These are phyloP conservation scores for Agrotis puta DNA, from an alignment of 2,888 invertebrate species.

Conservation along the genomic window DNA sequence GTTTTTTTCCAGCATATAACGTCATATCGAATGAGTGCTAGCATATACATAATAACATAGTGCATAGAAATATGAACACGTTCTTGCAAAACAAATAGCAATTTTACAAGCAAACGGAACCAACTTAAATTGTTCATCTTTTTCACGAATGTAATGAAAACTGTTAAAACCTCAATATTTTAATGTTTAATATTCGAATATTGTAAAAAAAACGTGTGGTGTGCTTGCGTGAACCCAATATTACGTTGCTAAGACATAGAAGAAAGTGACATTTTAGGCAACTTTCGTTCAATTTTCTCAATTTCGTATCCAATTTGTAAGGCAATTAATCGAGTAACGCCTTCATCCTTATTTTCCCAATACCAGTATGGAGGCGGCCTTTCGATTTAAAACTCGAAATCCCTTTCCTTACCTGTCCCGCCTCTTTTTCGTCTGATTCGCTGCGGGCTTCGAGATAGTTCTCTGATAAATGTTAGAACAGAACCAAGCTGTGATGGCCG, in stretches of 20 bases:
- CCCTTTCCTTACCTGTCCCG: conserved; percentile 26
- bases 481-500: conserved; percentile 26
- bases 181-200: background rate
- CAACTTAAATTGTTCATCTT: background rate
- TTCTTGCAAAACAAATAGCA: background rate
- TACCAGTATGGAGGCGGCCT: conserved; percentile 16
- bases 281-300: conserved; percentile 38
- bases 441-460: conserved; percentile 47
- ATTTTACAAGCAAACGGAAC: too few relatives aligned
- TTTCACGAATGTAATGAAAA: background rate
- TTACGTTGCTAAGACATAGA: background rate
- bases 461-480: conserved; percentile 36
- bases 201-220: background rate
- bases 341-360: conserved; percentile 20
- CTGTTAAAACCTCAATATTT: background rate
- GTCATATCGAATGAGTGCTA: background rate
- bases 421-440: conserved; percentile 21
- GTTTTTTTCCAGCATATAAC: background rate
- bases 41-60: background rate
- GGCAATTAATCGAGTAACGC: conserved; percentile 46
- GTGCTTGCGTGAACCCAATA: background rate
- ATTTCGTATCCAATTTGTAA: conserved; percentile 46
- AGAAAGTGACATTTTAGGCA: conserved; percentile 15
- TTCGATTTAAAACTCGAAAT: conserved; percentile 36
- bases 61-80: background rate